Base-by-base conservation (phyloP, 1,140 invertebrate genomes). In the Drosophila mayri region DNA sequence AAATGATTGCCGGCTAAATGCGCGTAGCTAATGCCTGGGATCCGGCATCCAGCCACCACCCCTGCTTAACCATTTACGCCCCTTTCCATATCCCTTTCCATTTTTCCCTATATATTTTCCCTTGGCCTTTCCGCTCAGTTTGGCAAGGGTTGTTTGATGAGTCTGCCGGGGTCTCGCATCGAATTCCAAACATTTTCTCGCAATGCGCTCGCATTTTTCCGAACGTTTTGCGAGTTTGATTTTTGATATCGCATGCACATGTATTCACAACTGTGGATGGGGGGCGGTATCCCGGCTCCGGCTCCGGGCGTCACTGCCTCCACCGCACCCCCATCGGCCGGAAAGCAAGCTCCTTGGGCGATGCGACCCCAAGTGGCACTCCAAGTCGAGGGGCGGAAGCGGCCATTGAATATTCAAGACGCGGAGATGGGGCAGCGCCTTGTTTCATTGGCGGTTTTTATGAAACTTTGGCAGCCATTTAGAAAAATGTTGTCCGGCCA, bases 391-490 rank as follows among this genome's bases (percentile, higher is more conserved):
- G 66, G 71, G 66, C 86, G 85, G 85, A 88, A 85, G 74, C 75
- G 49, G 46, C 81, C 81, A 90, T 90, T 90, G 85, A 90, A 90
- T 90, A 90, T 90, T 90, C 85, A 90, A 90, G 86, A 72, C 61
- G 68, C n/a, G 22, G 30, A 44, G 38, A 30, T 35, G 55, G 55
- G 41, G 44, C 44, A 49, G 54, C 76, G 61, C 55, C 67, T 61
- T 83, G 80, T 83, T 83, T 75, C 75, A 82, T 83, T 85, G 80
- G 68, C 47, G 86, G 76, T 75, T 88, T 88, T 85, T 90, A 76
- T 85, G 74, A 90, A 90, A 88, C 85, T 88, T 88, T 73, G 71
- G 50, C 75, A 76, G 57, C 61, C 74, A 79, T 82, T 86, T 86
- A 78, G 73, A 90, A 77, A 90, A 88, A 87, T 87, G 71, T 79